Evolutionary conservation across 53 echinoderm and acorn worm species (phyloP), one percentile per base, ranked within the genome.

Genomic region (Pentamera pediparva): DNA sequence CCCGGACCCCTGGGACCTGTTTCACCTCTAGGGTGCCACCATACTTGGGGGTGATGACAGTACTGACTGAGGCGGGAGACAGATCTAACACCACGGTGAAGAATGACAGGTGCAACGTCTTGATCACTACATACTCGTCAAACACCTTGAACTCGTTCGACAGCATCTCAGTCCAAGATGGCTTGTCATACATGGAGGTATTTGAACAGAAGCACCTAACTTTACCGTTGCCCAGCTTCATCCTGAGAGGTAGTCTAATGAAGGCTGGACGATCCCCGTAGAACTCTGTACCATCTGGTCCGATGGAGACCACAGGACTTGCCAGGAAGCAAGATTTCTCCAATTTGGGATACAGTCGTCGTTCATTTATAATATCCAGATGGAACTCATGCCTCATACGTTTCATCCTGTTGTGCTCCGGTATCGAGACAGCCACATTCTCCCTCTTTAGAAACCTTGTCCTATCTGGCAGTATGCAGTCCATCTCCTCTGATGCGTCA

Each of bases 341-440:
- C 57, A 79, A 41, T 43, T 88, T 82, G 10, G 96, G 88, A 32
- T 75, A 35, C 59, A 83, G 86, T 25, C 85, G 82, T 18, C 51
- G 13, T 39, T 91, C 96, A 4, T 75, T 62, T 25, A 88, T 37
- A 29, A 95, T 65, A 33, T 85, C 79, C 31, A 95, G 49, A 35
- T 81, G 82, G 67, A 95, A 95, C 27, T 95, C 85, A 30, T 53
- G 60, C 25, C 87, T 61, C 80, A 87, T 59, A 43, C 63, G 73
- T 59, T 90, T 82, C 62, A 79, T 87, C 75, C 84, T 85, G 43
- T 95, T 95, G 67, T 95, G 83, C 60, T 95, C 91, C 35, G 96
- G 96, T 32, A 95, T 91, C 19, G 88, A 47, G 3, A 91, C 88
- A 13, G 88, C 88, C 12, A 88, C 88, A 56, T 85, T 79, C 9